Base-by-base conservation (phyloP, 2,888 invertebrate genomes). In the Hipparchia semele region DNA sequence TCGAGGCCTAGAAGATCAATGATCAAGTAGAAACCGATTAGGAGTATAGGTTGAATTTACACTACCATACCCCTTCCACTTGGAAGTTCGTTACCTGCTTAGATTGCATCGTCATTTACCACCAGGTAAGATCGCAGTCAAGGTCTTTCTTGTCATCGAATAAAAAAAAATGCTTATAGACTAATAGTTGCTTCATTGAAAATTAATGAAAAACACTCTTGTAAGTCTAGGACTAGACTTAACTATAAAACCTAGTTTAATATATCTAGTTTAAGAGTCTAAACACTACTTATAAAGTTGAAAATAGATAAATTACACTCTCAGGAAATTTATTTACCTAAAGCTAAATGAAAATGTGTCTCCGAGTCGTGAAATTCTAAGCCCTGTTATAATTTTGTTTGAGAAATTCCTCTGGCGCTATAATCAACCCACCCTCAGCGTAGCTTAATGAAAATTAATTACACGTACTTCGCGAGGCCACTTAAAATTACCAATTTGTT, bases 381-480 rank as follows among this genome's bases (percentile, higher is more conserved):
- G 45, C 56, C 13, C 46, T 33, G 59, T 58, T 23, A 59, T 58
- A 68, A 58, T 56, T 68, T 68, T 68, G 59, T 23, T 59, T 45
- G 4, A 58, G 49, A 59, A 49, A 45, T 46, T 67, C 49, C 6
- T 67, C 56, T n/a, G n/a, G 39, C 10, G 6, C 66, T 45, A 46
- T 56, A 67, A 56, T 46, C 13, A 67, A 53, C 67, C 68, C 49
- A 23, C 23, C 59, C 46, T 45, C 6, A 53, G 65, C 51, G 53
- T 33, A 12, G 65, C 33, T 49, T 58, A 68, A 68, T 58, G 68
- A 68, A 59, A 68, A 68, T 68, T 68, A 68, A 65, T 65, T 65
- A 53, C 65, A 65, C 46, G 12, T 58, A 46, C 56, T 56, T 58
- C 46, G 7, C 45, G 59, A 45, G 49, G 58, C 68, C 58, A 39